Evolutionary conservation across 2,113 vertebrate species (phyloP).

Genomic region (Panurus biarmicus): DNA sequence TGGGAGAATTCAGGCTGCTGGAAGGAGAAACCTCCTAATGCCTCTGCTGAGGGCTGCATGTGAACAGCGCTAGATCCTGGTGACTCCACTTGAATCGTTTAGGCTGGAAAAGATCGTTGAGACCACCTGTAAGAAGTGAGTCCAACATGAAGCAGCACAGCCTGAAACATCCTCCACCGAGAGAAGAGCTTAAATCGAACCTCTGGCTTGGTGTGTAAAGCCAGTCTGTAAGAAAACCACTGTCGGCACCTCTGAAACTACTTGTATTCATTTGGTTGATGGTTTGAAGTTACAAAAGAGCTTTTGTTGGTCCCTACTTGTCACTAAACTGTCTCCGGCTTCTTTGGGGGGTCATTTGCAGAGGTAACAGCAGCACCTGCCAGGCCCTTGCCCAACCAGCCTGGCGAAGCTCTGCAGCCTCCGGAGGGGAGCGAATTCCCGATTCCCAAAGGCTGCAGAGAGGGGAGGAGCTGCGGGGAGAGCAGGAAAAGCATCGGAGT

Average conservation of each 20-base stretch:
- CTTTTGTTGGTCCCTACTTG: not conserved
- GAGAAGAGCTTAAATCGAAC: not conserved
- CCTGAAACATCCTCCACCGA: not conserved
- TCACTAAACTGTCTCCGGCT: not conserved
- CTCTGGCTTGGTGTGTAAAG: not conserved
- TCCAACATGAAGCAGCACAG: not conserved
- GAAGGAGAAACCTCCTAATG: not conserved
- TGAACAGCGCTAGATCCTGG: not conserved
- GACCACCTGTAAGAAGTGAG: not conserved
- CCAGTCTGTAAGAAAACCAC: not conserved
- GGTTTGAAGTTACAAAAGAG: not conserved
- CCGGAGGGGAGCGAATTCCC: not conserved
- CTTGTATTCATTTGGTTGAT: not conserved
- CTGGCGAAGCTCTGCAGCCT: not conserved
- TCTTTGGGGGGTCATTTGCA: not conserved
- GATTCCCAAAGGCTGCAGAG: not conserved
- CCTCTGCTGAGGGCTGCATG: not conserved
- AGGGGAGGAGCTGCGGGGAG: not conserved
- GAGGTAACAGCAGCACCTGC: not conserved
- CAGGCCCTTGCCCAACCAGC: not conserved
- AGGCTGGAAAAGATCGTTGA: not conserved
- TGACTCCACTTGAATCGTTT: not conserved
- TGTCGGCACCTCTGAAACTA: not conserved
- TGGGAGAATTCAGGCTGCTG: not conserved
- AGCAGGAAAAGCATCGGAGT: accelerated